phyloP scores from a whole-genome alignment of 2,113 vertebrate genomes.

The Cryptotis parvus region DNA sequence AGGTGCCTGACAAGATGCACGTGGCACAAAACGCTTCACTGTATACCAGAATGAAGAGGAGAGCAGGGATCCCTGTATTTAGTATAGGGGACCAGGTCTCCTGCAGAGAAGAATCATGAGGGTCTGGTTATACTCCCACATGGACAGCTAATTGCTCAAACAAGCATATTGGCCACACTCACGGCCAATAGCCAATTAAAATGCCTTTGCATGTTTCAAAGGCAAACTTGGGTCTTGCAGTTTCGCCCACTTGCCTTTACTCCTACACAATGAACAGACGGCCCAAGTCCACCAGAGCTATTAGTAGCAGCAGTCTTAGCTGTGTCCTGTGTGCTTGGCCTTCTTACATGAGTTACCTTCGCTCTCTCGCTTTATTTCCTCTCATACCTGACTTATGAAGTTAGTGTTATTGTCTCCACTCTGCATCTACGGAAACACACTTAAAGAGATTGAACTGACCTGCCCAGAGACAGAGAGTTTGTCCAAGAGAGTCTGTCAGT shows the following conservation, averaged over 20 bases:
- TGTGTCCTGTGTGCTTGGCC: background rate
- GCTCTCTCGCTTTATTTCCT: slow-evolving; percentile 14
- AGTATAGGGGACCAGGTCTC: background rate
- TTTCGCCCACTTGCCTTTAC: background rate
- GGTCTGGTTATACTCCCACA: background rate
- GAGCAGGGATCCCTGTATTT: background rate
- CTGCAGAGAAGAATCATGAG: background rate
- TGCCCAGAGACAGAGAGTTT: background rate
- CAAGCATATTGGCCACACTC: background rate
- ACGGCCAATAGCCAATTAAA: slow-evolving; percentile 5
- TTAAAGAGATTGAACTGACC: background rate
- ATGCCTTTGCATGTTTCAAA: background rate
- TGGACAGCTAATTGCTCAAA: background rate
- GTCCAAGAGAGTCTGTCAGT: background rate
- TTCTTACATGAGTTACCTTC: background rate
- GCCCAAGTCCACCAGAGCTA: background rate
- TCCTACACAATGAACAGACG: background rate
- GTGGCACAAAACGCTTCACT: background rate
- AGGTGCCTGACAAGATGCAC: background rate
- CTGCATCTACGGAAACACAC: background rate
- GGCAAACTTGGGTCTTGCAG: background rate
- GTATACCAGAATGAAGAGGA: background rate
- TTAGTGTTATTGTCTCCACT: background rate
- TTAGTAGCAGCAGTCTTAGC: slow-evolving; percentile 6
- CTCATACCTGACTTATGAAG: background rate